phyloP scores from a whole-genome alignment of 2,113 vertebrate genomes.

The Corvus moneduloides region DNA sequence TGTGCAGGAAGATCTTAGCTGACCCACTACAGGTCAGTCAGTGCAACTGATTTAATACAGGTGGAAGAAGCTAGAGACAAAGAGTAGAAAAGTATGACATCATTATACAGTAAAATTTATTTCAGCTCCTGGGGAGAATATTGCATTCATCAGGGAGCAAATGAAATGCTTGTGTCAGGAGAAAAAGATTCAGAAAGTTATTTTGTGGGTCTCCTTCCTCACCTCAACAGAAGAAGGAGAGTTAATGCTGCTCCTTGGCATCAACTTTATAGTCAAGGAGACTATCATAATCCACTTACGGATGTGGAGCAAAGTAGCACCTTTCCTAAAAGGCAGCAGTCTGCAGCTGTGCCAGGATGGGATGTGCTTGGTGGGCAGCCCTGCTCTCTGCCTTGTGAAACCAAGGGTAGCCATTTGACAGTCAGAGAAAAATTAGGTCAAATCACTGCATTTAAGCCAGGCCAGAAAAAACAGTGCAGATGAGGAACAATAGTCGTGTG shows the following conservation, averaged over 20 bases:
- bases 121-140: neutral
- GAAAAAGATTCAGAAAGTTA: neutral
- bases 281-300: slow-evolving; percentile 3
- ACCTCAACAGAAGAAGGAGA: neutral
- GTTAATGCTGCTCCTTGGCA: neutral
- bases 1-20: neutral
- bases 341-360: neutral
- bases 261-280: neutral
- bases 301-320: neutral
- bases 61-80: neutral
- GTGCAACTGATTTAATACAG: neutral
- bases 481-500: neutral
- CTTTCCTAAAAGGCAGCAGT: neutral
- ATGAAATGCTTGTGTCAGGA: neutral
- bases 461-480: neutral
- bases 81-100: neutral
- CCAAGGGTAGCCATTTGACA: neutral
- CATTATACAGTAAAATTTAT: slow-evolving; percentile 1
- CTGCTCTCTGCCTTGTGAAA: neutral
- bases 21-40: neutral
- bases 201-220: neutral
- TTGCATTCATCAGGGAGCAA: neutral
- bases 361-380: neutral
- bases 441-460: neutral
- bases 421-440: slow-evolving; percentile 9